Conservation (phyloP, 2,888 invertebrate species). For the Drosophila lacicola region DNA sequence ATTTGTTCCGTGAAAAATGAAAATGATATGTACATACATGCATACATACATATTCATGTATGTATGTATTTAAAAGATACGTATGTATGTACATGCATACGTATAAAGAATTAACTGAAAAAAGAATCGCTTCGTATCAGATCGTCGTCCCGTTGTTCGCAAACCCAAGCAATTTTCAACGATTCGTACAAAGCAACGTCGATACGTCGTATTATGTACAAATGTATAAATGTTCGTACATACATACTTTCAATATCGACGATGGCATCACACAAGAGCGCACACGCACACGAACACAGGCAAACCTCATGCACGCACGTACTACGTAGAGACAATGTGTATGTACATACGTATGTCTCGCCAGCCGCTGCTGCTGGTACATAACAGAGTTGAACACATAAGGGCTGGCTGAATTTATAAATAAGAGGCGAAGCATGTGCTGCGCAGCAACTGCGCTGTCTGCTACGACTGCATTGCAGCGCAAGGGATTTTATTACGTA, state of each 20-base stretch:
- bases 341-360: conserved; percentile 56
- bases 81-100: conserved; percentile 21
- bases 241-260: conserved; percentile 76
- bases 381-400: conserved; percentile 76
- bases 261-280: conserved; percentile 74
- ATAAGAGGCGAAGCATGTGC: conserved; percentile 77
- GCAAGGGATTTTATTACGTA: conserved; percentile 79
- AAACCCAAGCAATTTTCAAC: conserved; percentile 70
- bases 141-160: conserved; percentile 78
- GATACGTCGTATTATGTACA: conserved; percentile 60
- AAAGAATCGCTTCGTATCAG: conserved; percentile 72
- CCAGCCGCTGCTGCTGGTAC: conserved; percentile 53
- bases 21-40: conserved; percentile 66
- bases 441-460: conserved; percentile 66
- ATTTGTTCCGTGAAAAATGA: conserved; percentile 75
- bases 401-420: conserved; percentile 80
- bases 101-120: conserved; percentile 67
- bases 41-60: conserved; percentile 33
- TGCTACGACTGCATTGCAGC: conserved; percentile 65
- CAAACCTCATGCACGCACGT: conserved; percentile 70
- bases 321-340: conserved; percentile 63
- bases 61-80: conserved; percentile 24
- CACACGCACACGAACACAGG: conserved; percentile 48
- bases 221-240: conserved; percentile 56
- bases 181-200: conserved; percentile 60